Evolutionary conservation across 1,140 invertebrate genomes (phyloP).

Genomic region (Aphelinus certus): DNA sequence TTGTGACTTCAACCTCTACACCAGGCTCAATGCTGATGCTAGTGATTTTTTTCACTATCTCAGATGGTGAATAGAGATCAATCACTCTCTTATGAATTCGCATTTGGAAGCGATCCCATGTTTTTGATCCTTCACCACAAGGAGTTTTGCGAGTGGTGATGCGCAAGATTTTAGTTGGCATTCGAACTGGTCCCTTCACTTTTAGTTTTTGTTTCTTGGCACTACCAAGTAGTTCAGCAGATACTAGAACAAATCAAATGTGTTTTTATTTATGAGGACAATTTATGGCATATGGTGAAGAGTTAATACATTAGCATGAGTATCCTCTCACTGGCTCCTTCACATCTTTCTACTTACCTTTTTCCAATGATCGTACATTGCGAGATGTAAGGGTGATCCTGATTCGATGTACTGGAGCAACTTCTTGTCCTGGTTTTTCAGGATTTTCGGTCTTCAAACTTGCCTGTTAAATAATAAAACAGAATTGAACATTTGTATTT

Average conservation of each 20-base stretch:
- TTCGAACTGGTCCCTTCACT: slow-evolving; percentile 95
- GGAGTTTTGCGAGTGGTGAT: slow-evolving; percentile 99
- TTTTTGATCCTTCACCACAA: slow-evolving; percentile 99
- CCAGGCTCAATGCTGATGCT: slow-evolving; percentile 99
- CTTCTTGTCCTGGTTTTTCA: slow-evolving; percentile 87
- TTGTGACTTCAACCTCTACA: slow-evolving; percentile 99
- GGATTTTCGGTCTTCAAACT: slow-evolving; percentile 76
- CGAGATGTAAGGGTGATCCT: slow-evolving; percentile 96
- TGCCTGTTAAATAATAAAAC: slow-evolving; percentile 59
- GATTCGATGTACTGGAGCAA: slow-evolving; percentile 89
- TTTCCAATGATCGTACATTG: slow-evolving; percentile 96
- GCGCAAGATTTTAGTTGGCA: slow-evolving; percentile 94
- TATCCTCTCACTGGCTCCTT: no score
- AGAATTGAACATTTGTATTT: no score
- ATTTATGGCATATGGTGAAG: no score
- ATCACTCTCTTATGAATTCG: slow-evolving; percentile 99
- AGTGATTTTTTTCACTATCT: slow-evolving; percentile 99
- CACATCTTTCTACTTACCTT: slow-evolving; percentile 70
- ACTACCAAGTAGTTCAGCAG: slow-evolving; percentile 91
- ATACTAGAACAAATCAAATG: slow-evolving; percentile 72
- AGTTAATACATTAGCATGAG: no score
- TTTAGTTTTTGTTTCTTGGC: slow-evolving; percentile 97
- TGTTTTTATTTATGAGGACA: no score
- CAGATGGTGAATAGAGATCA: slow-evolving; percentile 96
- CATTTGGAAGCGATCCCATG: slow-evolving; percentile 99